Evolutionary conservation across 2,888 invertebrate species (phyloP), one percentile per base, ranked within the genome.

Genomic region (Anthrax anthrax): DNA sequence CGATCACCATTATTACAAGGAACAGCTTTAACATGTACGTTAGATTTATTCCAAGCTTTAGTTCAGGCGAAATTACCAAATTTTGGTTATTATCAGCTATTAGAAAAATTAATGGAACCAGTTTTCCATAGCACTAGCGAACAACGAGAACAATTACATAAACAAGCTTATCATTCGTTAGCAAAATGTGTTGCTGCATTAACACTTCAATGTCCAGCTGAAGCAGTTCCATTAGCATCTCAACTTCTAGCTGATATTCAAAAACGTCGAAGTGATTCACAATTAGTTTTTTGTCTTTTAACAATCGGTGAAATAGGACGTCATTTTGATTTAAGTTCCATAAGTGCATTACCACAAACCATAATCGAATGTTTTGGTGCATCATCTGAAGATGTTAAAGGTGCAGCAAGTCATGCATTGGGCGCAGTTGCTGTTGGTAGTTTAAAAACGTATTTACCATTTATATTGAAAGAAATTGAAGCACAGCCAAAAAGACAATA

Each of bases 261-360:
- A 57, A 76, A 73, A 53, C 78, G 78, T 41, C 72, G 78, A 48
- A 75, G 73, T 48, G 90, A 91, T 63, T 78, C 84, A 2, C 85
- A 91, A 55, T 84, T 88, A 59, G 84, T 96, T 58, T 96, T 98
- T 71, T 87, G 94, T 19, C 72, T 98, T 49, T 73, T 97, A 29
- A 89, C 96, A 18, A 82, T 98, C 54, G 98, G 97, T 0, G 98
- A 98, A 75, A 94, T 98, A 57, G 98, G 98, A 8, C 76, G 90
- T 53, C 87, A 91, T 60, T 79, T 92, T 58, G 88, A 91, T 67
- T 70, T 92, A 50, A 87, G 85, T 58, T 74, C 80, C 32, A 81
- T 89, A 51, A 71, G 75, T 39, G 76, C 80, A 52, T 64, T 92
- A 50, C 83, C 87, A 54, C 80, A 81, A 59, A 81, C 84, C 13